Base-by-base conservation (phyloP, 2,888 invertebrate genomes). In the Muschampia plurimacula region DNA sequence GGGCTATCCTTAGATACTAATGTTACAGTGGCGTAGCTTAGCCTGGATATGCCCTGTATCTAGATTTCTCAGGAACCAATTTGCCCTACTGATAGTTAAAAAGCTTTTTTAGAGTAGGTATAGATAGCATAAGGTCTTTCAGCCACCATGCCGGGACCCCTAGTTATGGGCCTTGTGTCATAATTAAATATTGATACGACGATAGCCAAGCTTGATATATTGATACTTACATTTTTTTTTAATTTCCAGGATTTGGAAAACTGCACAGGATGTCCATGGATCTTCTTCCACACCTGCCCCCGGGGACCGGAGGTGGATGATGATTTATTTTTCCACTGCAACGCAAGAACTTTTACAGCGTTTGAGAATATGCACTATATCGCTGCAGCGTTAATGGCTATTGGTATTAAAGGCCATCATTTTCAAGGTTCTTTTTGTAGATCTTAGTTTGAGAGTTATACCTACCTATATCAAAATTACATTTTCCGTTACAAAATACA, bases 281-380 rank as follows among this genome's bases (percentile, higher is more conserved):
- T 89, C 6, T 93, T 88, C 79, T 87, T 90, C 74, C 93, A 93
- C 82, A 90, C 89, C 0, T 88, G 88, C 60, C 93, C 93, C 0
- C 76, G 89, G 46, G 93, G 93, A 0, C 55, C 76, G 0, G 93
- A 93, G 75, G 88, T 32, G 32, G 82, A 83, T 0, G 88, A 93
- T 8, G 36, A 78, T 0, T 74, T 93, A 0, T 92, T 93, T 73
- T 79, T 83, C 57, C 86, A 89, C 62, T 10, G 15, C 15, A 86
- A 86, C 2, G 74, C 93, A 0, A 83, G 85, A 74, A 92, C 92
- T 0, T 90, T 89, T 74, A 75, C 74, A 0, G 86, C 86, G 0
- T 90, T 89, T 75, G 81, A 87, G 55, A 93, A 93, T 62, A 87
- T 91, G 83, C 92, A 90, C 2, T 93, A 83, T 52, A 86, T 93